These are phyloP conservation scores for Trogon surrucura DNA, from an alignment of 2,113 vertebrate genomes.

Conservation along the genomic window DNA sequence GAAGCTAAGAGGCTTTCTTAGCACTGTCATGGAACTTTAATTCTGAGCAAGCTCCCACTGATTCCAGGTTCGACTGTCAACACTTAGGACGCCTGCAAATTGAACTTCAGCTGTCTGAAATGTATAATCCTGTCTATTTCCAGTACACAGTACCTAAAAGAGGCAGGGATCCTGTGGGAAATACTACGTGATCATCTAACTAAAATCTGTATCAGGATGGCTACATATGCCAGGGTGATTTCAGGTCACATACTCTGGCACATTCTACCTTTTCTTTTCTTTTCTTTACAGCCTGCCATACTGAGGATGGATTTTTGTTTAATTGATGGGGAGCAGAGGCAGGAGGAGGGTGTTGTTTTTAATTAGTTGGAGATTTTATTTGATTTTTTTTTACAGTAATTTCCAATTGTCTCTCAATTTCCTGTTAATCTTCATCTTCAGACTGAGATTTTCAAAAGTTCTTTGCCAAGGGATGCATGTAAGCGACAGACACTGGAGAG, in stretches of 20 bases:
- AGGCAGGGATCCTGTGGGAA: background rate
- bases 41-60: background rate
- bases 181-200: accelerated
- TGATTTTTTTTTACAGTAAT: background rate
- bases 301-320: background rate
- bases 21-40: background rate
- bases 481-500: background rate
- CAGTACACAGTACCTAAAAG: background rate
- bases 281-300: background rate
- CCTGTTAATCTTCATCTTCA: background rate
- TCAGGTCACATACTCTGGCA: background rate
- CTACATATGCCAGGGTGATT: background rate
- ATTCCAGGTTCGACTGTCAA: background rate
- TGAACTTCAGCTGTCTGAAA: background rate
- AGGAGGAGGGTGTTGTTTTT: background rate
- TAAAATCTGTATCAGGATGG: background rate
- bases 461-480: background rate
- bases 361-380: background rate
- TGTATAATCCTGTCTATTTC: background rate
- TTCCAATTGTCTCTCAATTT: background rate
- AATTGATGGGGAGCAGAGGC: accelerated
- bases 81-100: background rate
- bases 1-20: background rate
- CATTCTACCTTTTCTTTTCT: background rate
- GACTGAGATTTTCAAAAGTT: background rate